Base-by-base conservation (phyloP, 2,113 vertebrate species). In the Nicator chloris region DNA sequence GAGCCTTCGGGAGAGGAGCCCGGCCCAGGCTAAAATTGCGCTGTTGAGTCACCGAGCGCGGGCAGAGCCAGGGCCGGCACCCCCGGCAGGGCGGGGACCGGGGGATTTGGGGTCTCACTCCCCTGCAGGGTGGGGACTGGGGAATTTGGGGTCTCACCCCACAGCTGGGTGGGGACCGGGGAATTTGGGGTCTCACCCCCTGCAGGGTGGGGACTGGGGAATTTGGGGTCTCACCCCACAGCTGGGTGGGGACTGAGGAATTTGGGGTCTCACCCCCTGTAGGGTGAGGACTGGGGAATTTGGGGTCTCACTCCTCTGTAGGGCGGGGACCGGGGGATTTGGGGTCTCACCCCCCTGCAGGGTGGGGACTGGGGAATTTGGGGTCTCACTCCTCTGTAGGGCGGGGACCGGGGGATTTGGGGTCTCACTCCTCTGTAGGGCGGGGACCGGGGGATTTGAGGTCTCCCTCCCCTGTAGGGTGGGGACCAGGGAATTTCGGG, bases 11-110 rank as follows among this genome's bases (percentile, higher is more conserved):
- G 86, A 95, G 88, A 84, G n/a, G 72, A 95, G 95, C 94, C 88
- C 49, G 2, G 86, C 94, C 86, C 88, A 24, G 68, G 88, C 88
- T 95, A 82, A 93, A 93, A 73, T 61, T 63, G 90, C 21, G 14
- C 61, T 39, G 6, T 90, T 96, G 94, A 92, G 57, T 92, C 95
- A 92, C 23, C 4, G 2, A 15, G 28, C 1, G 10, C 77, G 63
- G 84, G 81, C 59, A 83, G 40, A 2, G 22, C 44, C 5, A 1
- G 7, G 68, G 59, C 72, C 4, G 15, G 54, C 65, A 68, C 73
- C 17, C 42, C 42, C 21, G 45, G 57, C 78, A 27, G 60, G 35
- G 60, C 2, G 5, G 50, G 70, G n/a, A 14, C 3, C 1, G 31
- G 10, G 6, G 59, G 2, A 4, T 44, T 35, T 30, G 59, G 75